phyloP scores from a whole-genome alignment of 2,797 vertebrate genomes.

The Halcyon leucocephala region DNA sequence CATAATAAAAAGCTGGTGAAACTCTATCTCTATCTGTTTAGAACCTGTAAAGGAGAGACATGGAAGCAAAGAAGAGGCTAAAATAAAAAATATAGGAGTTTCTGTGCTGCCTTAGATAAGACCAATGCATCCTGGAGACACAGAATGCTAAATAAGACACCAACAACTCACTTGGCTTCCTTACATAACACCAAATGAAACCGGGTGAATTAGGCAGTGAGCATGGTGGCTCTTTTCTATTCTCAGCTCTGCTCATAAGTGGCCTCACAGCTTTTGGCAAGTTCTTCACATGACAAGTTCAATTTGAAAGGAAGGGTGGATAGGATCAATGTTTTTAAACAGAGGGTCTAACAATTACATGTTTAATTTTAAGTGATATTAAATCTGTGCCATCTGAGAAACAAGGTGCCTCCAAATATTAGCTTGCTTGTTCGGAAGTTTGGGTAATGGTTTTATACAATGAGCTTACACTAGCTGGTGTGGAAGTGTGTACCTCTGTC shows the following conservation, averaged over 20 bases:
- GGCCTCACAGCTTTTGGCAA: not conserved
- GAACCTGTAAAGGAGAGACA: not conserved
- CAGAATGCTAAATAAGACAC: not conserved
- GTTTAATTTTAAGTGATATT: not conserved
- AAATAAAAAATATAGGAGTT: not conserved
- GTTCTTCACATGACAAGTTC: not conserved
- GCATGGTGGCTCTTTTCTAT: not conserved
- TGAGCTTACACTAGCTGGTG: rapidly evolving
- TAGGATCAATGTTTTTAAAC: not conserved
- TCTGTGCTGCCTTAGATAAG: not conserved
- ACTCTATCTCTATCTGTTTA: not conserved
- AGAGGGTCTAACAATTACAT: rapidly evolving
- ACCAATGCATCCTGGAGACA: not conserved
- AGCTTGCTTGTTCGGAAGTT: not conserved
- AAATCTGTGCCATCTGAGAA: not conserved
- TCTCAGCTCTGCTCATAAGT: not conserved
- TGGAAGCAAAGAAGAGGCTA: not conserved
- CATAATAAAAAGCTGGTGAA: not conserved
- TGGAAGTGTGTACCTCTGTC: not conserved
- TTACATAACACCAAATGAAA: not conserved
- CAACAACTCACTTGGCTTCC: not conserved
- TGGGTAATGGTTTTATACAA: not conserved
- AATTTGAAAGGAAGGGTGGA: not conserved
- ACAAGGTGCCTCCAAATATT: not conserved
- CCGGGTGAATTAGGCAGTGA: not conserved